These are phyloP conservation scores for Didymodactylos carnosus DNA, from an alignment of 2,888 invertebrate genomes.

Conservation along the genomic window DNA sequence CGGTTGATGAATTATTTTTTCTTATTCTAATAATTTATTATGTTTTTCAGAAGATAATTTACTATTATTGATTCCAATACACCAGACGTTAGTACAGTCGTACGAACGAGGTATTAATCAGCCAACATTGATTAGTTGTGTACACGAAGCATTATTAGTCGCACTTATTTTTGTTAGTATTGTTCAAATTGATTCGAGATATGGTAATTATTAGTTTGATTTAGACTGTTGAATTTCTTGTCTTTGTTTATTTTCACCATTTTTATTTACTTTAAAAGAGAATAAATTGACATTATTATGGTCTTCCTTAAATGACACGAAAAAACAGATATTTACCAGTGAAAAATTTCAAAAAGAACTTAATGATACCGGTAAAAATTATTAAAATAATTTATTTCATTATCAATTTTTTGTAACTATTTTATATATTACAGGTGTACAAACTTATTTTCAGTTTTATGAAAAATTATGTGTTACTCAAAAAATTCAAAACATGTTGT, in stretches of 20 bases:
- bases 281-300: neutral
- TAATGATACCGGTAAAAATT: neutral
- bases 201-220: too few species aligned
- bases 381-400: neutral
- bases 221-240: too few species aligned
- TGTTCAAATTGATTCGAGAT: neutral
- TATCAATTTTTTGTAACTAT: neutral
- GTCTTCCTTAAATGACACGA: neutral
- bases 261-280: neutral
- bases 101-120: neutral
- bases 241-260: neutral
- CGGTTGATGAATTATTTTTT: neutral
- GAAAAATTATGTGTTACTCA: neutral
- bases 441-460: neutral
- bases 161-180: neutral
- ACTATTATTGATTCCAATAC: neutral
- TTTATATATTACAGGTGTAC: neutral
- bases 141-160: constrained; percentile 6
- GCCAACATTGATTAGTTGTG: neutral
- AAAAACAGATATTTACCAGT: constrained; percentile 5
- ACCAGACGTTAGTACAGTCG: neutral
- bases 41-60: neutral
- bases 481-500: neutral
- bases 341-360: constrained; percentile 7
- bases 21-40: neutral